Evolutionary conservation across 1,140 invertebrate species (phyloP).

Genomic region (Saxidomus purpurata): DNA sequence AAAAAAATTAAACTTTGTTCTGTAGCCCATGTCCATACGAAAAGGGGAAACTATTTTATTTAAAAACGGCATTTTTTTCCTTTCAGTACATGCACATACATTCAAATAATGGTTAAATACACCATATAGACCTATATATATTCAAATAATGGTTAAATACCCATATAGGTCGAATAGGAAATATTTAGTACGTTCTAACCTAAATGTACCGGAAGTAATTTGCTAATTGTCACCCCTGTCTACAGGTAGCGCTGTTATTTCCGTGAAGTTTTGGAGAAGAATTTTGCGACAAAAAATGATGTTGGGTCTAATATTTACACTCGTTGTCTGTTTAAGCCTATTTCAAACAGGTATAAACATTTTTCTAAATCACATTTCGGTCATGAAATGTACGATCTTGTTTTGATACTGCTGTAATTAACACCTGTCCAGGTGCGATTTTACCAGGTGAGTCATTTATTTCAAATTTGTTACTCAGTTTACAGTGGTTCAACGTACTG

Average conservation of each 20-base stretch:
- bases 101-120: too few relatives aligned
- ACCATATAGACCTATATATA: too few relatives aligned
- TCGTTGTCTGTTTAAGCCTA: background rate
- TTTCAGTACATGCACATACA: too few relatives aligned
- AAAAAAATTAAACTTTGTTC: too few relatives aligned
- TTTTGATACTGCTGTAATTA: background rate
- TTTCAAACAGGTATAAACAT: slow-evolving; percentile 12
- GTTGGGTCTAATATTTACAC: background rate
- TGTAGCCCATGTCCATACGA: too few relatives aligned
- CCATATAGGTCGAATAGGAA: too few relatives aligned
- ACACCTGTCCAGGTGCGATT: slow-evolving; percentile 43
- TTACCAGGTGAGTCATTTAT: slow-evolving; percentile 33
- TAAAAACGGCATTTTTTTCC: too few relatives aligned
- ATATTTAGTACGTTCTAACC: background rate
- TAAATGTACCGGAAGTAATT: background rate
- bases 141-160: too few relatives aligned
- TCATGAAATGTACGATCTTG: background rate
- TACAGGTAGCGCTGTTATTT: slow-evolving; percentile 15
- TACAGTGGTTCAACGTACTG: too few relatives aligned
- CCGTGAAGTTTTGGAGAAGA: slow-evolving; percentile 1
- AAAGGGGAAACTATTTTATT: too few relatives aligned
- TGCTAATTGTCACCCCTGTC: slow-evolving; percentile 27
- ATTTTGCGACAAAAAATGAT: background rate
- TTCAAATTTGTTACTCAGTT: too few relatives aligned
- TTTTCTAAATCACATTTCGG: background rate